Base-by-base conservation (phyloP, 2,888 invertebrate species). In the Pristionchus entomophagus region DNA sequence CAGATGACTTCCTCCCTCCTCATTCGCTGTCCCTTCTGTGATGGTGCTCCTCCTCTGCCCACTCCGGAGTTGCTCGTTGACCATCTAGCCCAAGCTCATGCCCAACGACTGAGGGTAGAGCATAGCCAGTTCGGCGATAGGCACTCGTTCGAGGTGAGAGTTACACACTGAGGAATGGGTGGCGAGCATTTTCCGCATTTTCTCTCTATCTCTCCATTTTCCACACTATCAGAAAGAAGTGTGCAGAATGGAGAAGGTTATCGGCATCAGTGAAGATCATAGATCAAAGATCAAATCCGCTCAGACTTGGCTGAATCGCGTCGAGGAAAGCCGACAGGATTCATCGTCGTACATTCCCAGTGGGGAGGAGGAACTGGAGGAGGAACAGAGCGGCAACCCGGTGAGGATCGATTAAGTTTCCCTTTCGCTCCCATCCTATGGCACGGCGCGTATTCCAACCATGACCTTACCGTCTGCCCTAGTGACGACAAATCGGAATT, bases 1-100 rank as follows among this genome's bases (percentile, higher is more conserved):
- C 77, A 82, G 82, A 59, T 49, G 41, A 22, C 26, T 32, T 62
- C 35, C 26, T 56, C 35, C 19, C 17, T 82, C 0, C 62, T 32
- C n/a, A 32, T 84, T 32, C 49, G 38, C 6, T 84, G 83, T 49
- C 83, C 83, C 35, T 62, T 65, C 45, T 82, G 82, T 59, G 38
- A 38, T 82, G 51, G 51, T 53, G n/a, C n/a, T n/a, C 35, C 29
- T 81, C 80, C 38, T 4, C 35, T 81, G 22, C 4, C 51, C 10
- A 82, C 82, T 82, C 82, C 59, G 22, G 78, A 80, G 51, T 19
- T 17, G 5, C 35, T 80, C 29, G 78, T 80, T 2, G 29, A 49
- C 1, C 78, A 80, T 80, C 51, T 80, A 8, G 29, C 51, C 10
- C 32, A 32, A 22, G 29, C 19, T 35, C 82, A 82, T 29, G 8